phyloP scores from a whole-genome alignment of 2,113 vertebrate genomes.

The Periophthalmus modestus region DNA sequence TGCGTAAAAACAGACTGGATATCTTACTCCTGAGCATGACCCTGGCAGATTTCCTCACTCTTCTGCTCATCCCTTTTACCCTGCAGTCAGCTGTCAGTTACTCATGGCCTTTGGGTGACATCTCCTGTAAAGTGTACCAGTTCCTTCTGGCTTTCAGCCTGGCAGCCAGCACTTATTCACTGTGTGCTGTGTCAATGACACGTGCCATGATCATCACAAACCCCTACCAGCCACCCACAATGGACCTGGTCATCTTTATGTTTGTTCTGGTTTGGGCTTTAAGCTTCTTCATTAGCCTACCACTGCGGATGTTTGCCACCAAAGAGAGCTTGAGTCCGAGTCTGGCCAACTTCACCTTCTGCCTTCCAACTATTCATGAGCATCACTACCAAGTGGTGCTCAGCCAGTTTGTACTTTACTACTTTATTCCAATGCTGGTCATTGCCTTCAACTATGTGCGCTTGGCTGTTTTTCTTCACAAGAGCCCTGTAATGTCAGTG shows the following conservation, averaged over 20 bases:
- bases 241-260: slow-evolving; percentile 67
- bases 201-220: slow-evolving; percentile 73
- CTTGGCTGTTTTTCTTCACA: slow-evolving; percentile 73
- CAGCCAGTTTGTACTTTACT: slow-evolving; percentile 76
- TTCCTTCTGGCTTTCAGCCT: slow-evolving; percentile 77
- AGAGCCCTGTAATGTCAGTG: slow-evolving; percentile 73
- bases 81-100: slow-evolving; percentile 68
- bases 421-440: slow-evolving; percentile 74
- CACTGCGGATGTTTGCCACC: slow-evolving; percentile 70
- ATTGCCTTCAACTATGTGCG: slow-evolving; percentile 76
- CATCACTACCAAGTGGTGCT: slow-evolving; percentile 75
- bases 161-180: slow-evolving; percentile 78
- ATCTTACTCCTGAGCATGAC: slow-evolving; percentile 78
- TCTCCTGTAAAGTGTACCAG: slow-evolving; percentile 79
- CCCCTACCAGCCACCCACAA: slow-evolving; percentile 66
- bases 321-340: slow-evolving; percentile 52
- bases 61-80: slow-evolving; percentile 77
- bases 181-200: slow-evolving; percentile 78
- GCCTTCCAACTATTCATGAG: slow-evolving; percentile 70
- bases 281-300: slow-evolving; percentile 75
- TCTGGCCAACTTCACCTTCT: slow-evolving; percentile 63
- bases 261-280: slow-evolving; percentile 72
- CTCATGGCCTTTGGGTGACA: slow-evolving; percentile 73
- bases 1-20: slow-evolving; percentile 76
- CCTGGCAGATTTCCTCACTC: slow-evolving; percentile 75